phyloP scores from a whole-genome alignment of 2,113 vertebrate species.

The Dromaius novaehollandiae region DNA sequence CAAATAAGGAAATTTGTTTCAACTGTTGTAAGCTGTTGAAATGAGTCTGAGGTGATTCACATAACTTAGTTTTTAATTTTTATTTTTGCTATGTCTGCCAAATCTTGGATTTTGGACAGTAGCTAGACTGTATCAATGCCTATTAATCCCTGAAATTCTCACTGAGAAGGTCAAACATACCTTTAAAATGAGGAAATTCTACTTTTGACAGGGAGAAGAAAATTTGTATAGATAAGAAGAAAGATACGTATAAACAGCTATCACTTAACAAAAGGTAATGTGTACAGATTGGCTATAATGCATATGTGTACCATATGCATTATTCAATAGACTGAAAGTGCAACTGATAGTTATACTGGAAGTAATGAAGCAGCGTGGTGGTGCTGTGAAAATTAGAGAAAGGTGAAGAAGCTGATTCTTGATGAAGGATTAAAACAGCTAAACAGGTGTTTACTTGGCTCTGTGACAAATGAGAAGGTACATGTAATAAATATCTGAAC shows the following conservation, averaged over 20 bases:
- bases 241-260: neutral
- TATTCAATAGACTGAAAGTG: neutral
- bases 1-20: neutral
- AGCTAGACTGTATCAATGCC: neutral
- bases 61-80: neutral
- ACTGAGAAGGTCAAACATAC: neutral
- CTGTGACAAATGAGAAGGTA: neutral
- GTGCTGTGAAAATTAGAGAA: neutral
- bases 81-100: neutral
- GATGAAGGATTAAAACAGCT: constrained; percentile 16
- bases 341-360: constrained; percentile 23
- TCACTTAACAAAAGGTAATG: neutral
- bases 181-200: neutral
- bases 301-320: neutral
- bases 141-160: neutral
- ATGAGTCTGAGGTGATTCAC: neutral
- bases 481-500: neutral
- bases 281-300: neutral
- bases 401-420: constrained; percentile 29
- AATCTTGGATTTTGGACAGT: neutral
- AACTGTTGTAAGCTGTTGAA: neutral
- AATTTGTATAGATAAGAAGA: neutral
- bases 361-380: neutral
- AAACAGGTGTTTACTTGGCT: constrained; percentile 30
- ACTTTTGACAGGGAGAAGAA: neutral